phyloP scores from a whole-genome alignment of 2,797 vertebrate species.

The Miichthys miiuy region DNA sequence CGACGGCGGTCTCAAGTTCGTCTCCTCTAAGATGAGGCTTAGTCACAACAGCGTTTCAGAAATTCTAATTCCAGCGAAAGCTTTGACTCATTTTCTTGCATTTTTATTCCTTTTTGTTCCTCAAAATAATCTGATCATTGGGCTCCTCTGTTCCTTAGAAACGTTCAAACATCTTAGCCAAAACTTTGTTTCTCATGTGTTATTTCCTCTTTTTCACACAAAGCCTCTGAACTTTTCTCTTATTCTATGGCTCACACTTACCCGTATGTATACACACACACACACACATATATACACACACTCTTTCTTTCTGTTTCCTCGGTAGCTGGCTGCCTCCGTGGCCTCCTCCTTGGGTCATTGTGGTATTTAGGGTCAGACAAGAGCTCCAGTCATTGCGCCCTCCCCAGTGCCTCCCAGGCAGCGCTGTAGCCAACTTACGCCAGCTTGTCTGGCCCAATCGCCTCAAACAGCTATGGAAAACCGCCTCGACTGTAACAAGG shows the following conservation, averaged over 20 bases:
- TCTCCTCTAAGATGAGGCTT: constrained; percentile 56
- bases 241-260: constrained; percentile 24
- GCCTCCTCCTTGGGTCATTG: constrained; percentile 84
- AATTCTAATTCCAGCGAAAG: constrained; percentile 42
- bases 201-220: constrained; percentile 42
- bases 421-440: constrained; percentile 74
- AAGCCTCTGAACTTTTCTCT: constrained; percentile 43
- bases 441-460: constrained; percentile 81
- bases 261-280: constrained; percentile 7
- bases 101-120: constrained; percentile 32
- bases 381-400: constrained; percentile 87
- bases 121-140: constrained; percentile 48
- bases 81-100: constrained; percentile 29
- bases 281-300: constrained; percentile 15
- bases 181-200: constrained; percentile 35
- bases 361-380: constrained; percentile 91
- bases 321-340: constrained; percentile 78
- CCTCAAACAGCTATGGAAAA: constrained; percentile 87
- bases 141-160: constrained; percentile 1
- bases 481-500: constrained; percentile 85
- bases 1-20: constrained; percentile 52
- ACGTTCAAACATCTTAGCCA: constrained; percentile 26
- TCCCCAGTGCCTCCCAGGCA: constrained; percentile 82
- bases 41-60: constrained; percentile 68
- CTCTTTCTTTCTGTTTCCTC: constrained; percentile 42